Conservation (phyloP, 2,797 vertebrate genomes). For the Rhodeus uyekii region DNA sequence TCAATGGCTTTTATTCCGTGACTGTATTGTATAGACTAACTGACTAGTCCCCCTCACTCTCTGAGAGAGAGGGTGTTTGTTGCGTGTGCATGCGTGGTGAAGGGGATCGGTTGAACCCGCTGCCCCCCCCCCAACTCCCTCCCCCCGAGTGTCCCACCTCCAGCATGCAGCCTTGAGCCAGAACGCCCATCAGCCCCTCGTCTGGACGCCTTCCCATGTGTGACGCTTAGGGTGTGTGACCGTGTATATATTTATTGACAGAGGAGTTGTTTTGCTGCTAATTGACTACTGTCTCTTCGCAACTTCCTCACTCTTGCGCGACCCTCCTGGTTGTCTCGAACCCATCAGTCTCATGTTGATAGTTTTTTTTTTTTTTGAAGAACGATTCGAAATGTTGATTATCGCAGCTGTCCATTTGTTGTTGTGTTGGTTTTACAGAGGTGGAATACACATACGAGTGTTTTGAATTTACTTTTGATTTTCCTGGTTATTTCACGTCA, state of each 20-base stretch:
- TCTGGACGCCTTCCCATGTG: conserved; percentile 67
- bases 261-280: conserved; percentile 93
- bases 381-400: conserved; percentile 49
- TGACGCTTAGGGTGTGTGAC: conserved; percentile 55
- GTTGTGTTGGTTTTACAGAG: conserved; percentile 67
- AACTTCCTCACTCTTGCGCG: conserved; percentile 67
- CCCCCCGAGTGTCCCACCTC: conserved; percentile 20
- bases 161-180: conserved; percentile 75
- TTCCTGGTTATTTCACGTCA: conserved; percentile 38
- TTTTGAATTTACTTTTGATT: conserved; percentile 49
- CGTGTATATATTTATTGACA: conserved; percentile 90
- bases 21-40: conserved; percentile 56
- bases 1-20: conserved; percentile 52
- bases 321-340: conserved; percentile 50
- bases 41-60: conserved; percentile 54
- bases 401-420: conserved; percentile 64
- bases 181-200: conserved; percentile 76
- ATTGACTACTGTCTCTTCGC: conserved; percentile 99
- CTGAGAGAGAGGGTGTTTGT: conserved; percentile 50
- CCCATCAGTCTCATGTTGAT: conserved; percentile 66
- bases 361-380: conserved; percentile 19
- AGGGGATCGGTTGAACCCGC: conserved; percentile 83
- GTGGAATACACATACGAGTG: conserved; percentile 73
- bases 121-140: conserved; percentile 75
- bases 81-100: conserved; percentile 62